Evolutionary conservation across 2,888 invertebrate species (phyloP).

Genomic region (Platypus cylindrus): DNA sequence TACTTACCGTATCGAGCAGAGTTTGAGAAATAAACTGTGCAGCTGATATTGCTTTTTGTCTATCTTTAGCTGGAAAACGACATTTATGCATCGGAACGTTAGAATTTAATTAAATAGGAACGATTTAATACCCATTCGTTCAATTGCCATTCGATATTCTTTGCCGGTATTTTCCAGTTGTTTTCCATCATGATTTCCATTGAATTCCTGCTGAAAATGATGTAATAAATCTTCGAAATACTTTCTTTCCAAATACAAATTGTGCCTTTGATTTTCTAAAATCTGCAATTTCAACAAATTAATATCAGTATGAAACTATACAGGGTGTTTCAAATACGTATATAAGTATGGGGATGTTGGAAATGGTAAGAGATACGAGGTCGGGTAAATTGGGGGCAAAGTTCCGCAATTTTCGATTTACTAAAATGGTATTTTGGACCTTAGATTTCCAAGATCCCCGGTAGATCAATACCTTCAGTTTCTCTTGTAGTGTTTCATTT

Average conservation of each 20-base stretch:
- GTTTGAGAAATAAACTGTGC: conserved; percentile 30
- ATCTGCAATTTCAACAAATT: conserved; percentile 10
- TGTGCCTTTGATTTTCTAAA: conserved; percentile 18
- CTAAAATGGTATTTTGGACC: too few species aligned
- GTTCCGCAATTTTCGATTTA: too few species aligned
- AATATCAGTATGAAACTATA: too few species aligned
- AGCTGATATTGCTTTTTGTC: conserved; percentile 26
- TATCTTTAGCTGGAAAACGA: conserved; percentile 19
- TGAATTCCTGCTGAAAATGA: conserved; percentile 12
- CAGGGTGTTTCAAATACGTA: too few species aligned
- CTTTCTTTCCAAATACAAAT: conserved; percentile 16
- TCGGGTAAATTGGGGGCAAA: neutral
- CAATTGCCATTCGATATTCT: too few species aligned
- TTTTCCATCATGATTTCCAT: conserved; percentile 13
- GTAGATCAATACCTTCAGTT: conserved; percentile 21
- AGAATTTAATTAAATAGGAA: too few species aligned
- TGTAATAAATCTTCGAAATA: conserved; percentile 19
- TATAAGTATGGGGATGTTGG: neutral
- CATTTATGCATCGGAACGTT: neutral
- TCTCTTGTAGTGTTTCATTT: conserved; percentile 18
- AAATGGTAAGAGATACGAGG: too few species aligned
- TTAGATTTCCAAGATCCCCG: too few species aligned
- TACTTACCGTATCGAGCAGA: conserved; percentile 27
- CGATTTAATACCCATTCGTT: too few species aligned
- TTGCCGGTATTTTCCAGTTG: too few species aligned